A percentile compares a stretch with the other conserved stretches of the same genome.
phyloP scores from a whole-genome alignment of 2,888 invertebrate species.

The Schizotus pectinicornis region DNA sequence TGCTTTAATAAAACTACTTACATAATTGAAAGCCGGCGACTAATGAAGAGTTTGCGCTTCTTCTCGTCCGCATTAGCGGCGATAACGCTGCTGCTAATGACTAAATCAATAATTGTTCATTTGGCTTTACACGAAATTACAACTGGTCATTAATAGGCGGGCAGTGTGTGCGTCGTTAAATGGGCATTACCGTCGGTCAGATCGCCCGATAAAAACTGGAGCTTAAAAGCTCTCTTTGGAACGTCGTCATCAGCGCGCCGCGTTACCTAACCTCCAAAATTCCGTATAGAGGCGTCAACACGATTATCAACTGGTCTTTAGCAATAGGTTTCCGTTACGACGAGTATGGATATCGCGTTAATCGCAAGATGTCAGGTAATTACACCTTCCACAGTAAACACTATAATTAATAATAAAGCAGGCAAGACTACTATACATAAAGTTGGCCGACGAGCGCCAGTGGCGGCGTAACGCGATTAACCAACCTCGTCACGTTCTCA shows the following conservation, averaged over 20 bases:
- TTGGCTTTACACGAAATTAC: conserved; percentile 55
- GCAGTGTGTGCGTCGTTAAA: conserved; percentile 44
- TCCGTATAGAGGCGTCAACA: conserved; percentile 18
- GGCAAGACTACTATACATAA: too few species aligned
- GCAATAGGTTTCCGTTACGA: too few species aligned
- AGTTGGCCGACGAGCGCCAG: too few species aligned
- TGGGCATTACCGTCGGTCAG: conserved; percentile 42
- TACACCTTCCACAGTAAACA: too few species aligned
- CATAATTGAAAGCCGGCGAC: conserved; percentile 51
- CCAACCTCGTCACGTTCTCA: too few species aligned
- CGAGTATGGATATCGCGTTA: too few species aligned
- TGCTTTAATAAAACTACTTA: conserved; percentile 45
- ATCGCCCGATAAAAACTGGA: conserved; percentile 33
- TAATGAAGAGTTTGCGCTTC: conserved; percentile 58
- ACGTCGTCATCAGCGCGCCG: conserved; percentile 14
- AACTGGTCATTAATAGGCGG: conserved; percentile 49
- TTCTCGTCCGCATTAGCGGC: conserved; percentile 49
- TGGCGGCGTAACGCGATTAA: too few species aligned
- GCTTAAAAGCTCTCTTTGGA: conserved; percentile 17
- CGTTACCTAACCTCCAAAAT: conserved; percentile 24
- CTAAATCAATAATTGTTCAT: conserved; percentile 60
- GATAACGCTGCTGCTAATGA: conserved; percentile 56
- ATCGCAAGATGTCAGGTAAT: too few species aligned
- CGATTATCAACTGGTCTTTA: conserved; percentile 1
- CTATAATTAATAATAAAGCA: too few species aligned